Conservation (phyloP, 2,888 invertebrate genomes). For the Rotaria magnacalcarata region DNA sequence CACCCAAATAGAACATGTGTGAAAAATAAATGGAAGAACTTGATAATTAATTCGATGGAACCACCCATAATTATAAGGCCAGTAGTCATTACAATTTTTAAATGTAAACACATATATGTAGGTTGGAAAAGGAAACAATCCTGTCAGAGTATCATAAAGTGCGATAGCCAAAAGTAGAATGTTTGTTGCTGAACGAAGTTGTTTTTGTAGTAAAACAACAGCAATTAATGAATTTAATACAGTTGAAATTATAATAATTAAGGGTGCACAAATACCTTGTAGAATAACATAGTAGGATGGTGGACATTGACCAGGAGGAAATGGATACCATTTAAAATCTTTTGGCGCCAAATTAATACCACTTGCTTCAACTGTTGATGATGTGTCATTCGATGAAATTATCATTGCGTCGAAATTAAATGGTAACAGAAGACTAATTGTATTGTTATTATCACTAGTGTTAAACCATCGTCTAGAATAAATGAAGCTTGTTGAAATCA, state of each 20-base stretch:
- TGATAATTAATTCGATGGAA: conserved; percentile 31
- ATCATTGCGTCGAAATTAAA: not conserved
- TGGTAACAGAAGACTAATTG: not conserved
- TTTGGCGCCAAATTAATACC: not conserved
- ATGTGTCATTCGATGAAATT: not conserved
- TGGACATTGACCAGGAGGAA: not conserved
- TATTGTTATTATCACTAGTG: not conserved
- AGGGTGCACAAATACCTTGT: conserved; percentile 26
- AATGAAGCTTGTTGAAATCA: not conserved
- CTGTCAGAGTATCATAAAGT: conserved; percentile 26
- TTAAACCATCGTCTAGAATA: conserved; percentile 12
- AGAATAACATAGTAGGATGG: not conserved
- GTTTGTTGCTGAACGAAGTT: conserved; percentile 37
- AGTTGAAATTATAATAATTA: conserved; percentile 36
- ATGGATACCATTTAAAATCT: not conserved
- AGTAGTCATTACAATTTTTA: not conserved
- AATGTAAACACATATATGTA: conserved; percentile 16
- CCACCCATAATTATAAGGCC: not conserved
- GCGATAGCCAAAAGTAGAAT: conserved; percentile 37
- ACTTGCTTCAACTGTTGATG: too few species aligned
- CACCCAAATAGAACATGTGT: conserved; percentile 38
- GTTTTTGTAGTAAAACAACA: conserved; percentile 31
- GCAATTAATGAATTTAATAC: conserved; percentile 36
- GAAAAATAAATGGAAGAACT: conserved; percentile 26
- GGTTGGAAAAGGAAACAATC: conserved; percentile 16